Evolutionary conservation across 2,113 vertebrate genomes (phyloP).

Genomic region (Cygnus atratus): DNA sequence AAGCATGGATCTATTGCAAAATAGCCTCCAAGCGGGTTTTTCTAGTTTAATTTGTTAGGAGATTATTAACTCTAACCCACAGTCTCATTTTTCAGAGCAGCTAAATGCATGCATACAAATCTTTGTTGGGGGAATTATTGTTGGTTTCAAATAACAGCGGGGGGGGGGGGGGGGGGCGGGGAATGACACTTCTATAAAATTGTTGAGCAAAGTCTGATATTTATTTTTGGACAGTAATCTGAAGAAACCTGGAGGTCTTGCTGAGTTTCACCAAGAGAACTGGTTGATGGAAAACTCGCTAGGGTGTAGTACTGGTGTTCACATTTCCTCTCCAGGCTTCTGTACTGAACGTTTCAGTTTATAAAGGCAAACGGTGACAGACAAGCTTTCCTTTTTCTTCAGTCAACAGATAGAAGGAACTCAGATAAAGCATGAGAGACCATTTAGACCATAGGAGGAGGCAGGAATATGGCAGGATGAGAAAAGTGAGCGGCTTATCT

Average conservation of each 20-base stretch:
- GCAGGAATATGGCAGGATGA: neutral
- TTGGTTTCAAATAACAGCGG: neutral
- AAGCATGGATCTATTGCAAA: neutral
- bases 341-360: neutral
- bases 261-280: neutral
- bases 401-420: neutral
- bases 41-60: neutral
- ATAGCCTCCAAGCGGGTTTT: neutral
- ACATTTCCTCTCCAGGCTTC: neutral
- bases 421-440: neutral
- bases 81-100: neutral
- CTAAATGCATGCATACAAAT: neutral
- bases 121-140: neutral
- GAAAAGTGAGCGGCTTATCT: neutral
- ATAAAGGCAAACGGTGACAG: neutral
- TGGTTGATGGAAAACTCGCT: neutral
- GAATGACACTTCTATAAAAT: neutral
- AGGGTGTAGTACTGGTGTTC: neutral
- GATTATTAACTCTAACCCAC: neutral
- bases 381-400: neutral
- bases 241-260: neutral
- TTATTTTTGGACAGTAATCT: neutral
- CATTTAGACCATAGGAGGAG: neutral
- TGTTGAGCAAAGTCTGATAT: neutral
- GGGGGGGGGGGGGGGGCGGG: fast-evolving